phyloP scores from a whole-genome alignment of 2,113 vertebrate species.

The Dasyornis broadbenti region DNA sequence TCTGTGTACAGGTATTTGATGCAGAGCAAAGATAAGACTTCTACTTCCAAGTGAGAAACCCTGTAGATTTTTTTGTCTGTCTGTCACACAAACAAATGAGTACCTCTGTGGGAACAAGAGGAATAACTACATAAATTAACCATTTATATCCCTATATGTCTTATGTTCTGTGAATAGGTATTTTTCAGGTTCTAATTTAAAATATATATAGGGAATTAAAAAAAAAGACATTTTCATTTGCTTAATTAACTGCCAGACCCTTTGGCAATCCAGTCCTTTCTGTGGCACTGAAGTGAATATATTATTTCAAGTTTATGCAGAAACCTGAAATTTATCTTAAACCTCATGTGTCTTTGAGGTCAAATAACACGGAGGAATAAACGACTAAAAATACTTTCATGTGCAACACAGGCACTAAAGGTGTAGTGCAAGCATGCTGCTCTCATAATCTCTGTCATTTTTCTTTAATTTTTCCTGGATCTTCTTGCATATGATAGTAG shows the following conservation, averaged over 20 bases:
- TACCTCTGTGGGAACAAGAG: not conserved
- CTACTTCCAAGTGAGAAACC: not conserved
- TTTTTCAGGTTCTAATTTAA: not conserved
- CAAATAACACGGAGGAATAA: not conserved
- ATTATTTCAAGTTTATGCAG: not conserved
- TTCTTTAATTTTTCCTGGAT: not conserved
- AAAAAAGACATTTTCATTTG: not conserved
- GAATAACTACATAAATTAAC: not conserved
- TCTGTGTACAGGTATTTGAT: not conserved
- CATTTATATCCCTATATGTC: not conserved
- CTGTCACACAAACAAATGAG: not conserved
- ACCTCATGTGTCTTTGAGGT: not conserved
- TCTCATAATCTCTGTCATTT: slow-evolving; percentile 1
- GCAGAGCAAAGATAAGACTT: not conserved
- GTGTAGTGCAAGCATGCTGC: not conserved
- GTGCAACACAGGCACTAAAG: not conserved
- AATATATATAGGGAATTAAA: not conserved
- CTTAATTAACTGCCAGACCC: not conserved
- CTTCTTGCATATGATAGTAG: not conserved
- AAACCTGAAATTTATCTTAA: not conserved
- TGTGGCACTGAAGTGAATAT: not conserved
- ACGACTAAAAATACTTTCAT: not conserved
- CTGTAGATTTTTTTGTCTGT: not conserved
- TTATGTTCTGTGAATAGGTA: not conserved
- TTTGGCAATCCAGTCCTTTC: slow-evolving; percentile 8